Base-by-base conservation (phyloP, 2,113 vertebrate genomes). In the Cyanistes caeruleus region DNA sequence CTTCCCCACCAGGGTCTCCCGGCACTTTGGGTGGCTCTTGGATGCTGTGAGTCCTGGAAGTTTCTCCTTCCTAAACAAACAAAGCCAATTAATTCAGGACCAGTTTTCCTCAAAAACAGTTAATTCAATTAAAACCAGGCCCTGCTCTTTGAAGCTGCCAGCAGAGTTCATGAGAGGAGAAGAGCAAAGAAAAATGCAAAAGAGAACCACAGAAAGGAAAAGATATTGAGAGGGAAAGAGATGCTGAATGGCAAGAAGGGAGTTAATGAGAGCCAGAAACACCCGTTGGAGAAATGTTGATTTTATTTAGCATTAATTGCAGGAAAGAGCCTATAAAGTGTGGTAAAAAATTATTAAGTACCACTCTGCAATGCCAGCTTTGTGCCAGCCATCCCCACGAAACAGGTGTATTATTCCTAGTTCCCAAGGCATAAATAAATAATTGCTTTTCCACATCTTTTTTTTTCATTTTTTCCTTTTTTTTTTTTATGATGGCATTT, bases 321-420 rank as follows among this genome's bases (percentile, higher is more conserved):
- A 98, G 98, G 97, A 98, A 98, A 97, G 89, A 87, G 96, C 95
- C 97, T 96, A 96, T 98, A 98, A 98, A 98, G 95, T 93, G 94
- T 7, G 92, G 96, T 97, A 84, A 94, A 92, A 97, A 97, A 96
- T 96, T 89, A 98, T 98, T 97, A 98, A 98, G 91, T 85, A 96
- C 93, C 94, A 84, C 93, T 89, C 28, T 93, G 97, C 97, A 98
- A 97, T 97, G 97, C 97, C 97, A 98, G 95, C 94, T 95, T 95
- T 97, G 96, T 98, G 97, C 97, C 97, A 97, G 96, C 94, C 93
- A 76, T 79, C 85, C 87, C 86, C 84, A 79, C 52, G 21, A 87
- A 96, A 83, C 98, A 98, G 97, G 97, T 98, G 97, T 97, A 98
- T 98, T 98, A 98, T 98, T 98, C 94, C 97, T 97, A 95, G 97